phyloP scores from a whole-genome alignment of 2,888 invertebrate species.

The Ormia ochracea region DNA sequence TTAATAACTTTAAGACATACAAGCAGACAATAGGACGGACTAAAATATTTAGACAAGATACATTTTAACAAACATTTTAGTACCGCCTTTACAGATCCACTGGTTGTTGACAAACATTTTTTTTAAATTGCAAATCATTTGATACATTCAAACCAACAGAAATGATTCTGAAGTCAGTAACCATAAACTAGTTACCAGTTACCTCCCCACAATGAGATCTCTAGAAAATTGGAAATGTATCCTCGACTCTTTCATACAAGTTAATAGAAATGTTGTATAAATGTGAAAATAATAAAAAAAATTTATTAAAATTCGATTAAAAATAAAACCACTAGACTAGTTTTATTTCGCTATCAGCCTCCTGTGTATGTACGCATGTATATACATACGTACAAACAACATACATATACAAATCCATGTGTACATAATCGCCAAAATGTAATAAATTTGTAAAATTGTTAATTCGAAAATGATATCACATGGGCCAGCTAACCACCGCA shows the following conservation, averaged over 20 bases:
- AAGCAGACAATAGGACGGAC: neutral
- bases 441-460: slow-evolving; percentile 65
- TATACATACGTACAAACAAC: neutral
- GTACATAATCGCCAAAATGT: slow-evolving; percentile 53
- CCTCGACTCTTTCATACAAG: neutral
- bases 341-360: slow-evolving; percentile 10
- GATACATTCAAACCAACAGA: slow-evolving; percentile 35
- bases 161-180: slow-evolving; percentile 53
- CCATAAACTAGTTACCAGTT: slow-evolving; percentile 22
- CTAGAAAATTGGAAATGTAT: neutral
- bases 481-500: slow-evolving; percentile 39
- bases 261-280: slow-evolving; percentile 49
- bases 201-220: neutral
- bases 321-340: neutral
- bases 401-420: neutral
- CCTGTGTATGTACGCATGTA: neutral
- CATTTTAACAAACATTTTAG: slow-evolving; percentile 25
- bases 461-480: slow-evolving; percentile 64
- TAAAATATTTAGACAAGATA: slow-evolving; percentile 31
- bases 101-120: slow-evolving; percentile 56
- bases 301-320: slow-evolving; percentile 38
- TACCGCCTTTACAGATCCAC: slow-evolving; percentile 35
- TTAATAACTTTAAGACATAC: slow-evolving; percentile 56
- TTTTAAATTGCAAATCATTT: slow-evolving; percentile 64
- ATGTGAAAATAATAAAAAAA: slow-evolving; percentile 22